These are phyloP conservation scores for Actinia equina DNA, from an alignment of 64 coral and sea anemone genomes.

Conservation along the genomic window DNA sequence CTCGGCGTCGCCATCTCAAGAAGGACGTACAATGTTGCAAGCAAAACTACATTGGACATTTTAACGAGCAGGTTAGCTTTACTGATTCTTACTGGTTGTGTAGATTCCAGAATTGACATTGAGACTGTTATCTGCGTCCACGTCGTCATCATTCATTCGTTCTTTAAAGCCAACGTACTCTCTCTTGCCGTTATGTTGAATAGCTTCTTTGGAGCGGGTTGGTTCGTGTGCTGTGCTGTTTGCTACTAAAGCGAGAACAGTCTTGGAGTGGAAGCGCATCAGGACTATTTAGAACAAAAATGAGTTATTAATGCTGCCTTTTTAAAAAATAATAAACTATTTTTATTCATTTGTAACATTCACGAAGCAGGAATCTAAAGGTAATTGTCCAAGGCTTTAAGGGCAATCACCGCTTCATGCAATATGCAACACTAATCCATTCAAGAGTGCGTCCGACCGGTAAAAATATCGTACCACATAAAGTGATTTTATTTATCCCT, in stretches of 20 bases:
- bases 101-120: background rate
- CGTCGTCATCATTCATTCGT: background rate
- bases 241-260: background rate
- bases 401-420: too few relatives aligned
- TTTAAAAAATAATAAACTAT: too few relatives aligned
- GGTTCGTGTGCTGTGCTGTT: constrained; percentile 24
- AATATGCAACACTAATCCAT: too few relatives aligned
- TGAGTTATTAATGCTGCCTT: too few relatives aligned
- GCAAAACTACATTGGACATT: background rate
- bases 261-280: constrained; percentile 5
- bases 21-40: too few relatives aligned
- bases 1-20: too few relatives aligned
- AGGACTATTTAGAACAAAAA: background rate
- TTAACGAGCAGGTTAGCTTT: background rate
- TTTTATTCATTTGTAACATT: too few relatives aligned
- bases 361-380: too few relatives aligned
- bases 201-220: background rate
- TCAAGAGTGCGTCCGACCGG: too few relatives aligned
- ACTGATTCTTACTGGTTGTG: background rate
- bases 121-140: background rate
- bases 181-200: background rate
- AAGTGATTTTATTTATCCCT: too few relatives aligned
- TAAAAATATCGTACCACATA: too few relatives aligned
- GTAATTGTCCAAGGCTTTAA: too few relatives aligned
- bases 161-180: background rate